Base-by-base conservation (phyloP, 2,113 vertebrate genomes). In the Nanorana parkeri region DNA sequence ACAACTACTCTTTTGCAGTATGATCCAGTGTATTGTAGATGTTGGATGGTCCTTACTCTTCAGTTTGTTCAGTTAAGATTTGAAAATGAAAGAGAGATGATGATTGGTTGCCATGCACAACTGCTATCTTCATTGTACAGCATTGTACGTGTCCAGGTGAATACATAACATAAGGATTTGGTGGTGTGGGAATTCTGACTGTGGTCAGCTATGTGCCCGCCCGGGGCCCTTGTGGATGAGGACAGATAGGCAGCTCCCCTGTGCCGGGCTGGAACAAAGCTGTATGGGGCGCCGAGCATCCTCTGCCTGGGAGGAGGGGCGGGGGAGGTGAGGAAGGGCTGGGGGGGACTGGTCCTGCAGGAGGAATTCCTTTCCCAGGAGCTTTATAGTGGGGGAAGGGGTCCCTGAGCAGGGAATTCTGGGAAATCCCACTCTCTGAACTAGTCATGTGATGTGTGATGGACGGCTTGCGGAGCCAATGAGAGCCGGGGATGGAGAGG, bases 311-410 rank as follows among this genome's bases (percentile, higher is more conserved):
- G 63, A 61, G 74, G 80, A 16, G 17, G 26, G 75, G 67, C 58
- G 72, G 0, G 15, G 72, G 69, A 52, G 65, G 81, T n/a, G n/a
- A n/a, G 54, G 41, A 29, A 0, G 7, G 66, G 13, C 16, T 64
- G 80, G 78, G 68, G 21, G 29, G 51, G 19, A 75, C 78, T 69
- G 68, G 32, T 24, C 23, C 29, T 54, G 65, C 64, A 21, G 78
- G 58, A 64, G 64, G 80, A 81, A 81, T 81, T 81, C 80, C 80
- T 81, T 81, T 81, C 80, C 80, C 68, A 81, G 80, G 80, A 81
- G 80, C 80, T 52, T 81, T 74, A 68, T 55, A 55, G 54, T 77
- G 74, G 75, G 82, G 73, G 71, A 68, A 64, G 67, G 82, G 82
- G 68, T 65, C 76, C 60, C 76, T 41, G 68, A 51, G 68, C 77